Conservation (phyloP, 2,797 vertebrate genomes). For the Falco rusticolus region DNA sequence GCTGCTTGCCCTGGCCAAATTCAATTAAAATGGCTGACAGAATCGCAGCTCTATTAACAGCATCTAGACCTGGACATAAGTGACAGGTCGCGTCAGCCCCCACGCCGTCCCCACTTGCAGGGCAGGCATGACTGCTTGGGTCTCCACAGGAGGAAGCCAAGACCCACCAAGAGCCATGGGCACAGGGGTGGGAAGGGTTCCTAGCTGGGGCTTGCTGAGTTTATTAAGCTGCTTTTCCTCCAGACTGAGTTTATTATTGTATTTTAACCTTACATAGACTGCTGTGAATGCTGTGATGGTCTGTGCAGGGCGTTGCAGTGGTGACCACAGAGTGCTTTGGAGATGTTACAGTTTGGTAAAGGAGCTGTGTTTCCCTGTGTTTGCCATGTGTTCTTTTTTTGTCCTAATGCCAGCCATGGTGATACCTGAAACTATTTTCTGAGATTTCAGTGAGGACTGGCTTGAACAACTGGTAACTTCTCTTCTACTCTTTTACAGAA, state of each 20-base stretch:
- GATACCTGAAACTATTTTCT: background rate
- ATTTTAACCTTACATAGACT: background rate
- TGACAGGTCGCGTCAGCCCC: background rate
- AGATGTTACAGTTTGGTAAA: background rate
- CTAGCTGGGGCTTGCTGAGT: background rate
- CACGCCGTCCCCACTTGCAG: background rate
- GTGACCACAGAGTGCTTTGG: background rate
- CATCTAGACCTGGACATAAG: background rate
- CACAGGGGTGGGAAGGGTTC: background rate
- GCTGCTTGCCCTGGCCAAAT: background rate
- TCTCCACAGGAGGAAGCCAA: background rate
- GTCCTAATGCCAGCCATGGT: background rate
- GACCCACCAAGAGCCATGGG: background rate
- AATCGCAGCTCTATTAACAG: background rate
- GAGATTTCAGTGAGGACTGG: background rate
- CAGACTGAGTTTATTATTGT: background rate
- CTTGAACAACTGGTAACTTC: background rate
- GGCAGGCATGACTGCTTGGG: background rate
- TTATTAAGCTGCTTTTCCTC: background rate
- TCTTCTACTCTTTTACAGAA: background rate
- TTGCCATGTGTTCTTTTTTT: background rate
- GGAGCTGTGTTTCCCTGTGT: background rate
- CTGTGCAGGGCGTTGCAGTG: background rate
- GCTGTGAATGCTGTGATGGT: background rate
- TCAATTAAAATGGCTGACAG: background rate